Evolutionary conservation across 1,140 invertebrate genomes (phyloP), one percentile per base, ranked within the genome.

Genomic region (Zaprionus tsacasi): DNA sequence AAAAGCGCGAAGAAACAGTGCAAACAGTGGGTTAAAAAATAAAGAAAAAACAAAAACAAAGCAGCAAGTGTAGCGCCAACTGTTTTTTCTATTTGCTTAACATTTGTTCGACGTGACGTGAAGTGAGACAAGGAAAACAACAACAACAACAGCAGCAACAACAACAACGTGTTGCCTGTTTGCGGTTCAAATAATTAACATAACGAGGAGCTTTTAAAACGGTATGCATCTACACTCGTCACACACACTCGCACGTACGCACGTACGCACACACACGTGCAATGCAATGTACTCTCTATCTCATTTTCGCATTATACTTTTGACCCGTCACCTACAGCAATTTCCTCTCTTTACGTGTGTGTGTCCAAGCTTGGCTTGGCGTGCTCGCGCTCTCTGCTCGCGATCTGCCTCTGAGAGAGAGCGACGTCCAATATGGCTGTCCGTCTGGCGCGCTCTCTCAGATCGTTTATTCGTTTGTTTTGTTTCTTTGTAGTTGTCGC

Each of bases 331-430:
- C 38, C 36, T 43, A 48, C 12, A 63, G 11, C 25, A 43, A 33
- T 38, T 35, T 48, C 38, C 56, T 67, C 40, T 64, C 58, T 21
- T 21, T 21, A 21, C 27, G 50, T 57, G 52, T 79, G 52, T 79
- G 54, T 70, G 58, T 59, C 59, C 81, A 81, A 66, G 81, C 78
- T 78, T 43, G 43, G 72, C 72, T 83, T 88, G 61, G 52, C 68
- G 78, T n/a, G n/a, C 21, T 21, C 2, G 21, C 65, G 70, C 54
- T 68, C 50, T 59, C 12, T 48, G 15, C 27, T 13, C 10, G 40
- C 1, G 45, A 50, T 55, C 52, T 13, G 38, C 38, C 15, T 40
- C 25, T 45, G 21, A 1, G 21, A 21, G 21, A 21, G 21, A 21
- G 21, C 21, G 21, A 1, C 1, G 13, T 21, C 61, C 55, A 25